Conservation (phyloP, 2,888 invertebrate species). For the Metopia argyrocephala region DNA sequence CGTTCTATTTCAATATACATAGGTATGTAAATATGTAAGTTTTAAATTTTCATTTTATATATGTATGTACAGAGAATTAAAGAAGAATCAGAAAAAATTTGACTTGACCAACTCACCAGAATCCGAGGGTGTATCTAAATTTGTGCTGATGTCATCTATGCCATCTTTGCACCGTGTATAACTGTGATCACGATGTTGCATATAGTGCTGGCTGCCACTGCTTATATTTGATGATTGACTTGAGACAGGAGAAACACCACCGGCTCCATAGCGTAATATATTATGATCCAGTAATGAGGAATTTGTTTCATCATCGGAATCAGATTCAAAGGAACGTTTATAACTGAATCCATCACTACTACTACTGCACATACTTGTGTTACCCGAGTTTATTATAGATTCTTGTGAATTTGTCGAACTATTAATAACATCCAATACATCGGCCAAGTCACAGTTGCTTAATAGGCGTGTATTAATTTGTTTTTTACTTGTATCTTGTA, state of each 20-base stretch:
- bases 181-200: slow-evolving; percentile 82
- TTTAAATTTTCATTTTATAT: too few species aligned
- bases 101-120: slow-evolving; percentile 84
- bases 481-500: slow-evolving; percentile 74
- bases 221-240: slow-evolving; percentile 62
- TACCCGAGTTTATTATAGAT: slow-evolving; percentile 30
- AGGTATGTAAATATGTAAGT: too few species aligned
- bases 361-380: slow-evolving; percentile 30
- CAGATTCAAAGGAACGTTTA: slow-evolving; percentile 54
- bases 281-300: slow-evolving; percentile 63
- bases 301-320: slow-evolving; percentile 64
- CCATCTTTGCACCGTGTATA: slow-evolving; percentile 83
- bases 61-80: background rate
- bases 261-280: slow-evolving; percentile 56
- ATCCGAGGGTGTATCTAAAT: slow-evolving; percentile 93
- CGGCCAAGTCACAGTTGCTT: slow-evolving; percentile 66
- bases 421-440: slow-evolving; percentile 74
- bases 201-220: slow-evolving; percentile 54
- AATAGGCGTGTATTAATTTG: slow-evolving; percentile 67
- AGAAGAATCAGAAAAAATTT: slow-evolving; percentile 22
- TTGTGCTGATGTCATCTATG: slow-evolving; percentile 83
- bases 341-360: slow-evolving; percentile 24
- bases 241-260: slow-evolving; percentile 62
- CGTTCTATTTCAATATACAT: too few species aligned
- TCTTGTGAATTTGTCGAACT: slow-evolving; percentile 14